A percentile compares a stretch with the other conserved stretches of the same genome.
phyloP scores from a whole-genome alignment of 2,888 invertebrate genomes.

The Didymodactylos carnosus region DNA sequence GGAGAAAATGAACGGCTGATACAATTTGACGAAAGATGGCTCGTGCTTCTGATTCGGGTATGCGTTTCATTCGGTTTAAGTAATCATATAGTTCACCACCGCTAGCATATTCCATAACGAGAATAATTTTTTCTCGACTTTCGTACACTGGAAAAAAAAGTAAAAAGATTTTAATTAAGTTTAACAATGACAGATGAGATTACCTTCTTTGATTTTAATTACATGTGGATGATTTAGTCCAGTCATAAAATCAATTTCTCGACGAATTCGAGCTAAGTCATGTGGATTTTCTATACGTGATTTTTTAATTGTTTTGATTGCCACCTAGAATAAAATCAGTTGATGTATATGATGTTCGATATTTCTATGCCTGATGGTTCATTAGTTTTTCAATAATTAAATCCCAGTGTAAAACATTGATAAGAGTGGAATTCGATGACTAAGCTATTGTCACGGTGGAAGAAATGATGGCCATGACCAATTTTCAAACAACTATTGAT shows the following conservation, averaged over 20 bases:
- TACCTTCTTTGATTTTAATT: constrained; percentile 97
- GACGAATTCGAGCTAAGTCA: constrained; percentile 75
- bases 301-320: constrained; percentile 55
- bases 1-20: constrained; percentile 88
- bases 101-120: constrained; percentile 96
- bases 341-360: too few relatives aligned
- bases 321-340: constrained; percentile 49
- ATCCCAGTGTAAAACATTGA: too few relatives aligned
- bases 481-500: too few relatives aligned
- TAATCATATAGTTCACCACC: constrained; percentile 96
- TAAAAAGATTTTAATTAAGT: background rate
- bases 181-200: background rate
- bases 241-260: constrained; percentile 98
- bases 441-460: too few relatives aligned
- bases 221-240: constrained; percentile 94
- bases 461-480: too few relatives aligned
- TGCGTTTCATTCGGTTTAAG: constrained; percentile 63
- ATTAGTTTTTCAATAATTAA: too few relatives aligned
- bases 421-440: too few relatives aligned
- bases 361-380: too few relatives aligned
- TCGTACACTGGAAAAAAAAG: constrained; percentile 63
- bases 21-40: constrained; percentile 86
- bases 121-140: constrained; percentile 94
- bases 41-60: constrained; percentile 73
- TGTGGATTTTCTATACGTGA: constrained; percentile 48